Evolutionary conservation across 2,797 vertebrate species (phyloP), one percentile per base, ranked within the genome.

Genomic region (Knipowitschia caucasica): DNA sequence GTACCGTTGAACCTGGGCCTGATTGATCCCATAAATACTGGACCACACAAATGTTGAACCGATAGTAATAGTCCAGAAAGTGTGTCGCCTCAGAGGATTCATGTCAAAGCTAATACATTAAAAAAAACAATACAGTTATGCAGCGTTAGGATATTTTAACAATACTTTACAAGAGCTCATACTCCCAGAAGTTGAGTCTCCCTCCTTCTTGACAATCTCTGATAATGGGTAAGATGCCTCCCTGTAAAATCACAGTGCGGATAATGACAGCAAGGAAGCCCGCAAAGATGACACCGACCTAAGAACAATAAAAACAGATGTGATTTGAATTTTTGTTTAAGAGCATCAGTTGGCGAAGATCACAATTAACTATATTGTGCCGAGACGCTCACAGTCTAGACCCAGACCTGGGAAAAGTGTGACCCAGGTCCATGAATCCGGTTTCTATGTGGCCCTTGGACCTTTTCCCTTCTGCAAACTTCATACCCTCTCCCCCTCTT

Each of bases 1-100:
- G 69, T 96, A 98, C 89, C 96, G 90, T 80, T 98, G 96, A 62
- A 98, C 94, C 83, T 98, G 96, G 45, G 94, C 90, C 63, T 98
- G 96, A 79, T 96, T 98, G 75, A 93, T 71, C 1, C 94, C 94
- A 0, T 98, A 99, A 56, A 98, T 83, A 26, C 90, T 69, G 50
- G 88, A 78, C 95, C 95, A 98, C 0, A 93, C 83, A 63, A 96
- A 96, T 8, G 92, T 85, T 18, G 94, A 94, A 25, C 96, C 96
- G 8, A 96, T 53, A 18, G 90, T 21, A 50, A 98, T 80, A 0
- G 95, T 98, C 96, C 96, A 99, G 81, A 99, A 98, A 0, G 93
- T 98, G 67, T 98, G 92, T 69, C 94, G 92, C 75, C 90, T 92
- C 69, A 96, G 77, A 57, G 96, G 96, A 62, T 89, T 92, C 2